Evolutionary conservation across 1,140 invertebrate species (phyloP).

Genomic region (Pseudomyrmex cubaensis): DNA sequence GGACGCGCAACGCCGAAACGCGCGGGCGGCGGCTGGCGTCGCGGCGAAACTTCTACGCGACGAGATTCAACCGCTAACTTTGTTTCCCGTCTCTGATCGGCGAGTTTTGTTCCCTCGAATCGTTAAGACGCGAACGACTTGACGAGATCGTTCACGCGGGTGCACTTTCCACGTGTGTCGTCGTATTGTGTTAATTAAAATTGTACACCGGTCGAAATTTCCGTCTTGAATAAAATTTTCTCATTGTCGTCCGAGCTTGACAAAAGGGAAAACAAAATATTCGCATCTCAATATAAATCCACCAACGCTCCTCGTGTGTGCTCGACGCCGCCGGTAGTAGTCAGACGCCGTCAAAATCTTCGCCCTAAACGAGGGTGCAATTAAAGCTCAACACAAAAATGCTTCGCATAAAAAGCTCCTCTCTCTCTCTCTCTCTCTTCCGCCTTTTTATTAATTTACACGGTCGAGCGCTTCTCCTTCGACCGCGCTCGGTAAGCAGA

Average conservation of each 20-base stretch:
- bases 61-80: constrained; percentile 38
- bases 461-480: constrained; percentile 55
- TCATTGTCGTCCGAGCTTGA: neutral
- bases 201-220: neutral
- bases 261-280: neutral
- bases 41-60: constrained; percentile 6
- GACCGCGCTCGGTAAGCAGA: constrained; percentile 53
- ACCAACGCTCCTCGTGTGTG: no score
- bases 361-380: constrained; percentile 24
- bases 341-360: neutral
- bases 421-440: constrained; percentile 4
- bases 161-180: neutral
- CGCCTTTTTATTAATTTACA: constrained; percentile 53
- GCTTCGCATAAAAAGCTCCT: neutral
- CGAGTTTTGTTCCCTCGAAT: constrained; percentile 30
- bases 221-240: neutral
- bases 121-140: constrained; percentile 4
- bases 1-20: constrained; percentile 5
- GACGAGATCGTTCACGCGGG: constrained; percentile 20
- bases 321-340: neutral
- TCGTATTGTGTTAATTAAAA: neutral
- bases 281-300: no score
- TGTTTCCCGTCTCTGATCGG: constrained; percentile 32
- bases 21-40: neutral
- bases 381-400: constrained; percentile 40